Conservation (phyloP, 1,140 invertebrate species). For the Macrotrachela quadricornifera region DNA sequence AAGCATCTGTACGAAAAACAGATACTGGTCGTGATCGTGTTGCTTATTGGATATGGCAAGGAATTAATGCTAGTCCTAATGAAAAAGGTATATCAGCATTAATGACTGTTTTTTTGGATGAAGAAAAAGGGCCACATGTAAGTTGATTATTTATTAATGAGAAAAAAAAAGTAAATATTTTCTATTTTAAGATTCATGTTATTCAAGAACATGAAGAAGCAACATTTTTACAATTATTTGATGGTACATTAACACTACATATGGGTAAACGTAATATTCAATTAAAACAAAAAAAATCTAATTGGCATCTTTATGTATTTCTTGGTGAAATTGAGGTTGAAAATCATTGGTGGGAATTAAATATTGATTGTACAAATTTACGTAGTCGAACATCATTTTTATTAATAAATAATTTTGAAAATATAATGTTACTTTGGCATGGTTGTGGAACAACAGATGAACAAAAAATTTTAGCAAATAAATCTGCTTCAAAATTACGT, state of each 20-base stretch:
- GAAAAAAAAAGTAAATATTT: neutral
- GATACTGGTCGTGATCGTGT: slow-evolving; percentile 51
- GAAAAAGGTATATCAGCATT: slow-evolving; percentile 74
- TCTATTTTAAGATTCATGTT: slow-evolving; percentile 42
- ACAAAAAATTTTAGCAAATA: neutral
- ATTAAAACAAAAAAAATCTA: neutral
- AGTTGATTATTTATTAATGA: slow-evolving; percentile 5
- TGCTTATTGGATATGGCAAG: slow-evolving; percentile 84
- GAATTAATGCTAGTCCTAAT: slow-evolving; percentile 55
- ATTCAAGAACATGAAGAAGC: slow-evolving; percentile 60
- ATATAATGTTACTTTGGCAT: neutral
- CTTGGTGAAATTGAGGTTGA: too few relatives aligned
- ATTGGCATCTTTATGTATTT: neutral
- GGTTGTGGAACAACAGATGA: neutral
- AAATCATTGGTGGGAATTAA: too few relatives aligned
- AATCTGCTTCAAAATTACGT: neutral
- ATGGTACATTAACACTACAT: slow-evolving; percentile 34
- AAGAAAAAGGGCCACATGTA: slow-evolving; percentile 62
- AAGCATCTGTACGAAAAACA: neutral
- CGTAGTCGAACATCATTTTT: neutral
- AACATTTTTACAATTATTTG: slow-evolving; percentile 62
- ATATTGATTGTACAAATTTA: too few relatives aligned
- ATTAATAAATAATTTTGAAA: neutral
- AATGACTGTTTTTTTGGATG: slow-evolving; percentile 64
- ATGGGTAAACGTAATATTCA: slow-evolving; percentile 18